These are phyloP conservation scores for Nasonia oneida DNA, from an alignment of 2,888 invertebrate species.

Conservation along the genomic window DNA sequence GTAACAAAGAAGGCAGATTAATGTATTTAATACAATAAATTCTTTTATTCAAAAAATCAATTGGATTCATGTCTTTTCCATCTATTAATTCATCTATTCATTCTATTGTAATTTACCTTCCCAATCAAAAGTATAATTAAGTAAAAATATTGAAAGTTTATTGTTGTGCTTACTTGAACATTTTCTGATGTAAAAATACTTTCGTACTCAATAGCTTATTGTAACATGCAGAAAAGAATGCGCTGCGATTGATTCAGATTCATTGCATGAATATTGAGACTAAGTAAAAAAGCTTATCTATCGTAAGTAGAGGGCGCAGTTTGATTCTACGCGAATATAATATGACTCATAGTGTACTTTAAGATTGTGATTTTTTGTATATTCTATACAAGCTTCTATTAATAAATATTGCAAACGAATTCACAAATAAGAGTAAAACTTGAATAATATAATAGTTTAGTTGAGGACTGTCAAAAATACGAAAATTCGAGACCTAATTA, in stretches of 20 bases:
- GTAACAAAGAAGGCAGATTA: conserved; percentile 91
- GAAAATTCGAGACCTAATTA: too few species aligned
- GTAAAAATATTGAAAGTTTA: not conserved
- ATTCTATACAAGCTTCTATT: not conserved
- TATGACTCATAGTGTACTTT: not conserved
- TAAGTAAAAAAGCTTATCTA: not conserved
- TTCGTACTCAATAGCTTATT: too few species aligned
- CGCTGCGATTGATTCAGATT: too few species aligned
- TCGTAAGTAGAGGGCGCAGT: not conserved
- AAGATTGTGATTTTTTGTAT: not conserved
- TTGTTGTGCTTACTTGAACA: not conserved
- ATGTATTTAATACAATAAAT: conserved; percentile 77
- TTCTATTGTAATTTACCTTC: not conserved
- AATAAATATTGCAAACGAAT: not conserved
- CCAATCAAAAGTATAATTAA: not conserved
- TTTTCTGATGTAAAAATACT: too few species aligned
- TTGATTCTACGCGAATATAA: not conserved
- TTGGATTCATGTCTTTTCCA: conserved; percentile 17
- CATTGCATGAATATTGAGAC: too few species aligned
- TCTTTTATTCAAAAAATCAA: conserved; percentile 60
- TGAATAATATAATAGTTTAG: not conserved
- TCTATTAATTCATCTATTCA: not conserved
- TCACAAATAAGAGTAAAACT: not conserved
- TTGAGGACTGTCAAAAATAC: not conserved
- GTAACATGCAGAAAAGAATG: too few species aligned